Conservation (phyloP, 1,140 invertebrate species). For the Caenorhabditis inopinata region DNA sequence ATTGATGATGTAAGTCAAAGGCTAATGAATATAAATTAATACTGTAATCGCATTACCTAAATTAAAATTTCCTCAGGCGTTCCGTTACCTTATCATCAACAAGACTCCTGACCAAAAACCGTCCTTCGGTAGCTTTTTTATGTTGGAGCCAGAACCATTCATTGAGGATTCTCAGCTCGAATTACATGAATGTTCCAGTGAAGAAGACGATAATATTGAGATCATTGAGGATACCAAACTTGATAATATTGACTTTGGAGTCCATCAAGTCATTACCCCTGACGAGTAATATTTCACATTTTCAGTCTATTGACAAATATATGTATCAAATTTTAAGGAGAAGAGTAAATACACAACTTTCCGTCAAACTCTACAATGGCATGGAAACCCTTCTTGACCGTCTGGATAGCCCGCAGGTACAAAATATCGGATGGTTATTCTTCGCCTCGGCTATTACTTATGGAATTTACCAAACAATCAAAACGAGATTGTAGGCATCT, state of each 20-base stretch:
- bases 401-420: not conserved
- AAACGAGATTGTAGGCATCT: not conserved
- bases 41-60: not conserved
- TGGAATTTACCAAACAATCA: not conserved
- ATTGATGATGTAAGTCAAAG: not conserved
- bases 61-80: not conserved
- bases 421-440: not conserved
- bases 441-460: not conserved
- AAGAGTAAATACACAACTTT: not conserved
- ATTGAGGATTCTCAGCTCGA: not conserved
- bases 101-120: not conserved
- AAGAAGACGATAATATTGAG: not conserved
- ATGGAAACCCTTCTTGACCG: not conserved
- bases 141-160: conserved; percentile 3
- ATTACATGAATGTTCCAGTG: not conserved
- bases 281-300: not conserved
- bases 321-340: not conserved
- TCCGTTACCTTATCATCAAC: not conserved
- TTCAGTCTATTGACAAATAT: no score
- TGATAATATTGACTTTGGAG: not conserved
- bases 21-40: not conserved
- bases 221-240: not conserved
- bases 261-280: not conserved
- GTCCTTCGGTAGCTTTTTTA: not conserved
- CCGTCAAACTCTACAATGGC: not conserved